phyloP scores from a whole-genome alignment of 1,140 invertebrate species.

The Apolygus lucorum region DNA sequence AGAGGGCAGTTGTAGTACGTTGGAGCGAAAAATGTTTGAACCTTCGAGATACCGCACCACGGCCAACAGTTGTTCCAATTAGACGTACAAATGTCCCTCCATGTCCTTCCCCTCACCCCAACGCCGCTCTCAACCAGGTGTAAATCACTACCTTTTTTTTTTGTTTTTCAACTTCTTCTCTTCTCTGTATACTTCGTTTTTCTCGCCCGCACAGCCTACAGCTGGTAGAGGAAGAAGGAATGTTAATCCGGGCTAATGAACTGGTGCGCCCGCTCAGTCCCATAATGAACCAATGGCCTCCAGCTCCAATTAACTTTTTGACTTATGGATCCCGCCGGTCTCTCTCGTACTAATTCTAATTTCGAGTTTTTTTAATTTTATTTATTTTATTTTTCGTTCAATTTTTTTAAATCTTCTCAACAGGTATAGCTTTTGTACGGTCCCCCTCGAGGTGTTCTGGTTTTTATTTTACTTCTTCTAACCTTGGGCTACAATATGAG shows the following conservation, averaged over 20 bases:
- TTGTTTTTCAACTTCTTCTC: not conserved
- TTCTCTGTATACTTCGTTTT: not conserved
- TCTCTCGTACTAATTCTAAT: not conserved
- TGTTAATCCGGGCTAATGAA: constrained; percentile 15
- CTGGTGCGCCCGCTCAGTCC: not conserved
- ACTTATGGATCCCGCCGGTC: not conserved
- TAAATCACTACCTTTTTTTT: not conserved
- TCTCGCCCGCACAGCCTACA: not conserved
- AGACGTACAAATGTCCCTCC: not conserved
- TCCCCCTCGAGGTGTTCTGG: too few relatives aligned
- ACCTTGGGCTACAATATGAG: too few relatives aligned
- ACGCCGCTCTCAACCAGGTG: not conserved
- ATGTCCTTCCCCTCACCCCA: not conserved
- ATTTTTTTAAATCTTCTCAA: not conserved
- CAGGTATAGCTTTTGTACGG: too few relatives aligned
- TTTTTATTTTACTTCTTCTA: too few relatives aligned
- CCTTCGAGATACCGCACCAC: not conserved
- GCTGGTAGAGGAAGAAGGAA: not conserved
- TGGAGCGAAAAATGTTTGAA: not conserved
- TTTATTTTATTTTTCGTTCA: not conserved
- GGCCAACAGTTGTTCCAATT: not conserved
- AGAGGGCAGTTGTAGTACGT: too few relatives aligned
- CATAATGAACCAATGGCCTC: constrained; percentile 9
- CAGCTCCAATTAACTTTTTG: constrained; percentile 17
- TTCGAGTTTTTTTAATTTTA: not conserved